Evolutionary conservation across 2,113 vertebrate species (phyloP).

Genomic region (Ciconia stormi): DNA sequence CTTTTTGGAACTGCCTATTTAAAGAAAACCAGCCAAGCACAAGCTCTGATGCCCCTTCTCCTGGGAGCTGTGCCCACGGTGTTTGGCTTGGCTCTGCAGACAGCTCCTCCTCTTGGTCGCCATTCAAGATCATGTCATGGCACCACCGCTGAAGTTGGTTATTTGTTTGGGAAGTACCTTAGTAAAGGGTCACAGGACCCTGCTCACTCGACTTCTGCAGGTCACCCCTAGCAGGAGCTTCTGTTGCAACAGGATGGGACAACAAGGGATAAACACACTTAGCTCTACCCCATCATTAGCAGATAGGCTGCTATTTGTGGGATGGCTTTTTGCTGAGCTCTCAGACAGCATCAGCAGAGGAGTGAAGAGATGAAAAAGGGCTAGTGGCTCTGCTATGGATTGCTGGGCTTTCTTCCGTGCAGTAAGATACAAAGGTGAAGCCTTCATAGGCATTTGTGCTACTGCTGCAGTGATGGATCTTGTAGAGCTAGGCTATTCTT

Average conservation of each 20-base stretch:
- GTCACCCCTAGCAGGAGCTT: background rate
- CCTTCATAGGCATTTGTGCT: background rate
- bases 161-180: background rate
- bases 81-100: background rate
- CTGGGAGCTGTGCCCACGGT: background rate
- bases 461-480: background rate
- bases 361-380: background rate
- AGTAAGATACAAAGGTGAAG: background rate
- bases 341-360: background rate
- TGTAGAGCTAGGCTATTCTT: background rate
- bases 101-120: background rate
- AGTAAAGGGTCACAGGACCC: background rate
- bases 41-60: background rate
- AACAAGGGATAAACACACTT: background rate
- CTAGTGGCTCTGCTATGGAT: background rate
- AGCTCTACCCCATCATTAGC: conserved; percentile 6
- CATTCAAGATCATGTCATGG: background rate
- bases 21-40: background rate
- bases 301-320: conserved; percentile 24
- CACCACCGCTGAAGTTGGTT: background rate
- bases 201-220: background rate
- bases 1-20: background rate
- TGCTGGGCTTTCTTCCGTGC: background rate
- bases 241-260: background rate
- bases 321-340: conserved; percentile 12